Base-by-base conservation (phyloP, 2,797 vertebrate species). In the Cyclopterus lumpus region DNA sequence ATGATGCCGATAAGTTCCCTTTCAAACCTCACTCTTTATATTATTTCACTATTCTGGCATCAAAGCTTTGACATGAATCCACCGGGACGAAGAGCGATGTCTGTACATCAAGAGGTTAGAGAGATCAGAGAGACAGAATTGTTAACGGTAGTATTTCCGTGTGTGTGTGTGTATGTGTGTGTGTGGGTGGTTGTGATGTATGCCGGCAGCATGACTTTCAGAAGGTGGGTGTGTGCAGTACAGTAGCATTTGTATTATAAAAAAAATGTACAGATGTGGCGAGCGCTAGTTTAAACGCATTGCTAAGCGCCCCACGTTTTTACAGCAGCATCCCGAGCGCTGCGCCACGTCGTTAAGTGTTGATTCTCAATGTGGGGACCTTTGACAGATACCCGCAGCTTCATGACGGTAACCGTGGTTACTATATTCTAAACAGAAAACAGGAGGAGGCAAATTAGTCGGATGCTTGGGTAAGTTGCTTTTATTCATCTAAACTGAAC, bases 171-270 rank as follows among this genome's bases (percentile, higher is more conserved):
- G 73, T 78, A 70, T 26, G 38, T 62, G 76, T 49, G 61, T 51
- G 78, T 15, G 71, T 61, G 71, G 53, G 76, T 4, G 77, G 51
- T 9, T 48, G 81, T 12, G 40, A 38, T 78, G 82, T 69, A 67
- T 64, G 64, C 69, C 49, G 72, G 67, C 71, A 69, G 85, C 26
- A 15, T 75, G 54, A 48, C 59, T 77, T 76, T 58, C 80, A 80
- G 73, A 72, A 79, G 70, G 83, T 88, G 80, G 82, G 81, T 48
- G 77, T 74, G 75, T 48, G 71, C 42, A 8, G 59, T 40, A 70
- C 69, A 73, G 70, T 46, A 70, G n/a, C 57, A 34, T 28, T 28
- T 28, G n/a, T n/a, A n/a, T n/a, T n/a, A n/a, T n/a, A n/a, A n/a
- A n/a, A n/a, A 28, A 28, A 28, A 28, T 28, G 49, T 34, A 8